A percentile compares a stretch with the other conserved stretches of the same genome.
Evolutionary conservation across 2,888 invertebrate species (phyloP).

Genomic region (Aleiodes alternator): DNA sequence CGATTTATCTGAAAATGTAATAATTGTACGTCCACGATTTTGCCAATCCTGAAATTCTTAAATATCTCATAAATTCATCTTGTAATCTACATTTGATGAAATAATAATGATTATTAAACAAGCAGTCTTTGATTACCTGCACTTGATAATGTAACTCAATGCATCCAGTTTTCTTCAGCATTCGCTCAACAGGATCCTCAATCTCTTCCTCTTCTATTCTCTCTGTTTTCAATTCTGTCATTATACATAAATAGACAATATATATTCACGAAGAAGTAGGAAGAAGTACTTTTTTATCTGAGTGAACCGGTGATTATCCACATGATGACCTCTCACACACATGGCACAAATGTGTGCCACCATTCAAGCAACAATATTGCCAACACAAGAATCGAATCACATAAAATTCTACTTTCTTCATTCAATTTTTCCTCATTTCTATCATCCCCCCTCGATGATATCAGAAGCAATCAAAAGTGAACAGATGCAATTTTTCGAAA

Average conservation of each 20-base stretch:
- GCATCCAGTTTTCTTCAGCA: constrained; percentile 94
- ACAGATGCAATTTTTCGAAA: too few relatives aligned
- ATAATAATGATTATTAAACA: constrained; percentile 6
- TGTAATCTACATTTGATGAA: not conserved
- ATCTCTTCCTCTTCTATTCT: constrained; percentile 74
- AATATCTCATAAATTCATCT: constrained; percentile 4
- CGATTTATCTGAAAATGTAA: too few relatives aligned
- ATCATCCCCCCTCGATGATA: too few relatives aligned
- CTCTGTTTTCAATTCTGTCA: constrained; percentile 46
- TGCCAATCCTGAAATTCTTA: not conserved
- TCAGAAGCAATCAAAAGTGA: too few relatives aligned
- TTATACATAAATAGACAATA: constrained; percentile 26
- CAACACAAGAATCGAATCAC: too few relatives aligned
- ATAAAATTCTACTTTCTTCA: too few relatives aligned
- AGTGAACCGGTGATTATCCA: not conserved
- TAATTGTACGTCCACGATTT: too few relatives aligned
- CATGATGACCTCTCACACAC: not conserved
- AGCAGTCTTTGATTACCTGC: constrained; percentile 75
- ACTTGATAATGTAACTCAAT: constrained; percentile 92
- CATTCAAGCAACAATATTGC: too few relatives aligned
- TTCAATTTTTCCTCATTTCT: too few relatives aligned
- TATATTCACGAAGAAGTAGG: not conserved
- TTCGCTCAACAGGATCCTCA: constrained; percentile 90
- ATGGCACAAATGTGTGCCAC: too few relatives aligned
- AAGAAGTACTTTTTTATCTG: not conserved